Base-by-base conservation (phyloP, 2,113 vertebrate species). In the Cryptotis parvus region DNA sequence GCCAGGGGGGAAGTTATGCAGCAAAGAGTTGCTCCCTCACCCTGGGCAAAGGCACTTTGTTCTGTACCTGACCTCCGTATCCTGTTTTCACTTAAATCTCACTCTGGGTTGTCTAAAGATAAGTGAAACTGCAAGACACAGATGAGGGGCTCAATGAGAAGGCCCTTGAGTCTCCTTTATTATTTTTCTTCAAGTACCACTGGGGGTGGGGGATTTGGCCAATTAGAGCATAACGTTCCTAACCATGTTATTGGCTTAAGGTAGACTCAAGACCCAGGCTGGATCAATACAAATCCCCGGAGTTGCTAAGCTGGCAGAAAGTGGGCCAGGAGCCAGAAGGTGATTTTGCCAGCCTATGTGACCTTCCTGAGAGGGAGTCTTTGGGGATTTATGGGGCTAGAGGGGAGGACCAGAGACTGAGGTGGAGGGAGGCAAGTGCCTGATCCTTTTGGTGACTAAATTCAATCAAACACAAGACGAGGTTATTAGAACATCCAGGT, bases 281-380 rank as follows among this genome's bases (percentile, higher is more conserved):
- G 35, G 52, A 41, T 93, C 92, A 95, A 31, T 96, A 35, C 83
- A 49, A 75, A 84, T 7, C 66, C 85, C 16, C 43, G 61, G 49
- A 88, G 92, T 95, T 96, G 90, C 95, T 95, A 95, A 89, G 86
- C 88, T 27, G 83, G 4, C 12, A 41, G 22, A 73, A 92, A 94
- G 90, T 86, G 82, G 90, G 29, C 65, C 68, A 94, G 94, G 90
- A 88, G 52, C 72, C 39, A 83, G 75, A 14, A 93, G 72, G 90
- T 86, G 88, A 88, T 93, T 52, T 90, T 94, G 88, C 85, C 90
- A 80, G 92, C 52, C 33, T 72, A 80, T 4, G 75, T 91, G 95
- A 95, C 90, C 73, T 69, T 76, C 55, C 78, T 81, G 52, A 58
- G 73, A 87, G 81, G 68, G 52, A 84, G 31, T 83, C 84, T 49